phyloP scores from a whole-genome alignment of 2,888 invertebrate genomes.

The Thymelicus lineola region DNA sequence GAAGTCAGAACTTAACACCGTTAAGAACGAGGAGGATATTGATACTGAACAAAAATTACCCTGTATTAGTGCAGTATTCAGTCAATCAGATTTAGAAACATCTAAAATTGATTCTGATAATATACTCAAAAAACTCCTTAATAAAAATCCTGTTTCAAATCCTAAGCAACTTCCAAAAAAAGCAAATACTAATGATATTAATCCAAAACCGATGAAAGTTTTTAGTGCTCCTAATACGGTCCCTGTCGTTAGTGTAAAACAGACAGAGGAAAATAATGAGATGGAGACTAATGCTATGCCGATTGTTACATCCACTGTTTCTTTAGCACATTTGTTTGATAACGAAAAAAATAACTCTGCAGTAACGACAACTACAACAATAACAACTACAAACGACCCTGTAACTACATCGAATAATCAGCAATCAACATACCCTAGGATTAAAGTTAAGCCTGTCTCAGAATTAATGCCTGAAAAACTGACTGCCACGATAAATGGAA shows the following conservation, averaged over 20 bases:
- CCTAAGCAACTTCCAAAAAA: constrained; percentile 74
- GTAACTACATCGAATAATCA: constrained; percentile 33
- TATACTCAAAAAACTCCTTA: constrained; percentile 51
- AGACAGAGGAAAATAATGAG: constrained; percentile 14
- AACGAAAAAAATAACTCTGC: constrained; percentile 16
- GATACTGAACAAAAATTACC: constrained; percentile 44
- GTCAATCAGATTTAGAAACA: constrained; percentile 21
- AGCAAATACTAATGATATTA: constrained; percentile 29
- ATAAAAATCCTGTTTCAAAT: constrained; percentile 69
- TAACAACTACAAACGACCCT: background rate
- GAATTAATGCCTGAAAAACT: constrained; percentile 67
- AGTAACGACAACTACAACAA: background rate
- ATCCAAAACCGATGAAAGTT: constrained; percentile 35
- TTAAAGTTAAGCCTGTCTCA: constrained; percentile 73
- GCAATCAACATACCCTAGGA: constrained; percentile 53
- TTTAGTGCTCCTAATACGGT: constrained; percentile 10
- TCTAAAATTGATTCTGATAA: constrained; percentile 42
- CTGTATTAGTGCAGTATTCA: constrained; percentile 24
- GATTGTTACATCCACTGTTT: constrained; percentile 66
- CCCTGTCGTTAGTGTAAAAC: background rate
- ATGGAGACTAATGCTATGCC: constrained; percentile 52
- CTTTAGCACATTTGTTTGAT: constrained; percentile 52
- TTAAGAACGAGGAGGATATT: background rate
- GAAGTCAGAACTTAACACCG: background rate
- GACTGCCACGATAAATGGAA: constrained; percentile 44